Conservation (phyloP, 1,140 invertebrate genomes). For the Cherax quadricarinatus region DNA sequence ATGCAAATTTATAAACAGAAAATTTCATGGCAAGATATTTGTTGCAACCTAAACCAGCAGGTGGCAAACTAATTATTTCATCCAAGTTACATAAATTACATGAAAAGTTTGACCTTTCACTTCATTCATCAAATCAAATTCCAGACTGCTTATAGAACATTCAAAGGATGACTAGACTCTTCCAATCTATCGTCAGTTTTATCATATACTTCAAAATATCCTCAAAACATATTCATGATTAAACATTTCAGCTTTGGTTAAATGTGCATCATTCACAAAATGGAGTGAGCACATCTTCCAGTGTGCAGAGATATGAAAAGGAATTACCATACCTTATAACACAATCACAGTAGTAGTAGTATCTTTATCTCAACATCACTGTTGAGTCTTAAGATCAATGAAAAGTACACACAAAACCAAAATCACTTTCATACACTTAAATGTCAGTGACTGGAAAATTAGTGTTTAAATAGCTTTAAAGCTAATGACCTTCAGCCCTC, state of each 20-base stretch:
- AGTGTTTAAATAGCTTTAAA: background rate
- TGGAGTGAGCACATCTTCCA: background rate
- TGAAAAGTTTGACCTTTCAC: conserved; percentile 8
- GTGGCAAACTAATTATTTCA: background rate
- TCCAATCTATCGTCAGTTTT: background rate
- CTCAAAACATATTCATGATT: background rate
- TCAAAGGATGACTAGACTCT: conserved; percentile 7
- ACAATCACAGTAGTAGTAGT: background rate
- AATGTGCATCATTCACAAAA: background rate
- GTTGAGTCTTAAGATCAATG: background rate
- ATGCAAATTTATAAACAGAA: background rate
- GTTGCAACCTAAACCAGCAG: conserved; percentile 1
- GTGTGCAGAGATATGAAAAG: background rate
- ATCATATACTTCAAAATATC: background rate
- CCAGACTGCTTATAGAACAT: background rate
- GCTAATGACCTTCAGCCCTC: background rate
- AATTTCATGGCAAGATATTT: background rate
- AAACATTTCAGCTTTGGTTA: conserved; percentile 13
- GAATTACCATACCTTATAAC: background rate
- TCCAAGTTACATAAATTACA: background rate
- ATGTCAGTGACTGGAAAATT: background rate
- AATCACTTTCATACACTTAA: background rate
- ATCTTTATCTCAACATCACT: background rate
- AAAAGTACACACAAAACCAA: conserved; percentile 11
- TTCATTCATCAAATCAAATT: background rate